phyloP scores from a whole-genome alignment of 2,888 invertebrate species.

The Nomada flava region DNA sequence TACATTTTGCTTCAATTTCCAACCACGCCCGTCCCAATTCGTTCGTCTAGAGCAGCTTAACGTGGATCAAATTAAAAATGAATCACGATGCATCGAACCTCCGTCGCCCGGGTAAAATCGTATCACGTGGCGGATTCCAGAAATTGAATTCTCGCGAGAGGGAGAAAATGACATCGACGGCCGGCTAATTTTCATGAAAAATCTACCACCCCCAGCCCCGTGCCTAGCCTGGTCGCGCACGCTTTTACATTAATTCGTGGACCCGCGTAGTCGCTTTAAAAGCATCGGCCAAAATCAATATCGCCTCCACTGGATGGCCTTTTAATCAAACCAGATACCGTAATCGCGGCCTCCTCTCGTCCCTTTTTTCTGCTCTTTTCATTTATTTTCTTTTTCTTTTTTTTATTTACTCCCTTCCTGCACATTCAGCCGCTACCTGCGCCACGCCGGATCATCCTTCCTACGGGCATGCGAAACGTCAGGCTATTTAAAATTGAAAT shows the following conservation, averaged over 20 bases:
- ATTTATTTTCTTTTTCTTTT: slow-evolving; percentile 1
- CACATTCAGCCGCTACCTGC: slow-evolving; percentile 20
- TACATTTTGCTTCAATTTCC: neutral
- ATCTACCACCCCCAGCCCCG: neutral
- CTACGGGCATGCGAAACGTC: slow-evolving; percentile 43
- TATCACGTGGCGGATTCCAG: slow-evolving; percentile 36
- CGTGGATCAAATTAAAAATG: slow-evolving; percentile 49
- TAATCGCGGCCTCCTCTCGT: slow-evolving; percentile 48
- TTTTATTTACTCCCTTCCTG: slow-evolving; percentile 1
- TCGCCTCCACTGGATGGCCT: slow-evolving; percentile 50
- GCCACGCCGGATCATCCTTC: slow-evolving; percentile 13
- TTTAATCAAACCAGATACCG: slow-evolving; percentile 59
- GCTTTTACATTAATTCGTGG: slow-evolving; percentile 58
- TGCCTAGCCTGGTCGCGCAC: neutral
- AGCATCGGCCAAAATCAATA: slow-evolving; percentile 57
- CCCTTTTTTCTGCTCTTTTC: neutral
- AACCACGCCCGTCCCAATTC: neutral
- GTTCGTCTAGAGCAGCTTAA: slow-evolving; percentile 15
- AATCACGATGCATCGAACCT: slow-evolving; percentile 29
- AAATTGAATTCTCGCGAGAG: slow-evolving; percentile 44
- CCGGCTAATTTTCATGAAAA: slow-evolving; percentile 53
- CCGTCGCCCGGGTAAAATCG: slow-evolving; percentile 18
- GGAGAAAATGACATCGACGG: slow-evolving; percentile 30
- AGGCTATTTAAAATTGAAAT: slow-evolving; percentile 65
- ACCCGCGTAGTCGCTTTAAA: slow-evolving; percentile 43